Conservation (phyloP, 1,140 invertebrate genomes). For the Euura lappo region DNA sequence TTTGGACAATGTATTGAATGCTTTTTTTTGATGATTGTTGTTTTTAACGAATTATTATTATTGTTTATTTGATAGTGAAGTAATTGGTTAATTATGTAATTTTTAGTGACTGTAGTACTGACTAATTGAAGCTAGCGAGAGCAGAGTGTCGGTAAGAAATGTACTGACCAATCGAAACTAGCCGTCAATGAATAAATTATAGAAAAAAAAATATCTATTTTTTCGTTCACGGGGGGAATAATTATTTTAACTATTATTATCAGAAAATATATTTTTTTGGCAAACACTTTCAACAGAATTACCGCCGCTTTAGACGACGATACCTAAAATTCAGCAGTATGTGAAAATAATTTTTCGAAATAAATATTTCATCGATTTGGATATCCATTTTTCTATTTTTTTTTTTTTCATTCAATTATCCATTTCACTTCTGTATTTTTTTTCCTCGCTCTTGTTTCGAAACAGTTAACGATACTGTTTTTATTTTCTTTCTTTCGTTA, state of each 20-base stretch:
- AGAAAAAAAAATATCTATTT: not conserved
- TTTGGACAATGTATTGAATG: not conserved
- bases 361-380: not conserved
- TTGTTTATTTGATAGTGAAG: constrained; percentile 26
- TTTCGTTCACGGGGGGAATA: not conserved
- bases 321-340: not conserved
- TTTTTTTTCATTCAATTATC: constrained; percentile 25
- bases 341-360: not conserved
- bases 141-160: constrained; percentile 15
- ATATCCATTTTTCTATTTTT: constrained; percentile 29
- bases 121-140: constrained; percentile 13
- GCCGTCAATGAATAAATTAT: constrained; percentile 8
- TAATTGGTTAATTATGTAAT: constrained; percentile 28
- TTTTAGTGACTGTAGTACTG: constrained; percentile 27
- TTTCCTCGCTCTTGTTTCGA: not conserved
- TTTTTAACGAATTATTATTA: constrained; percentile 30
- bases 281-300: not conserved
- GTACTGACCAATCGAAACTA: constrained; percentile 10
- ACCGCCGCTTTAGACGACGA: not conserved
- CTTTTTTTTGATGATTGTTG: constrained; percentile 31
- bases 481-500: not conserved
- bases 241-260: constrained; percentile 30
- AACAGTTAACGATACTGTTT: constrained; percentile 23
- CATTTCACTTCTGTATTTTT: too few species aligned
- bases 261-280: constrained; percentile 21